Base-by-base conservation (phyloP, 1,140 invertebrate species). In the Scaptodrosophila lebanonensis region DNA sequence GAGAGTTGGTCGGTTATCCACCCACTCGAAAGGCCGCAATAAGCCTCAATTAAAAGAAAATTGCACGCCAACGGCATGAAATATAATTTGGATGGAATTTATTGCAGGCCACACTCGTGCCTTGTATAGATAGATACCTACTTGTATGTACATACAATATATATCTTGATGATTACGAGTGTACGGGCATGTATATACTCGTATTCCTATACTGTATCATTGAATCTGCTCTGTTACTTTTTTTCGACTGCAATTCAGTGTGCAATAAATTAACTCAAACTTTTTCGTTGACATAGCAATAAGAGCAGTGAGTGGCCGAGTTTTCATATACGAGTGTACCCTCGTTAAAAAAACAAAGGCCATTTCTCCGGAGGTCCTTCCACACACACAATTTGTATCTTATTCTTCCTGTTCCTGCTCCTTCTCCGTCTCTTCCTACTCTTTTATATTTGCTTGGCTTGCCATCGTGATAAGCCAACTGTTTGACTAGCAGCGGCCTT, bases 31-130 rank as follows among this genome's bases (percentile, higher is more conserved):
- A 76, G 65, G 64, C 54, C 51, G 58, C 64, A 73, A 68, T 79
- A 73, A 73, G 68, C 56, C 68, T 57, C 59, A 79, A 79, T 79
- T 73, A 79, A 79, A 79, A 62, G 65, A 61, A 79, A 79, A 73
- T 61, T 75, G 70, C 54, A 52, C 69, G 60, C 54, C 60, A 71
- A 72, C 57, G 52, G 60, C 60, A 50, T 49, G 47, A 32, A 66
- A 66, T 47, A 53, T 60, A 73, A 73, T 75, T 75, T 73, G 56
- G 50, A 59, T 67, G 54, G 56, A 68, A 79, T 79, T 79, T 79
- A 79, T 79, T 77, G 68, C 62, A 68, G 73, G 65, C 64, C 60
- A 42, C 13, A 27, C 38, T n/a, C n/a, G n/a, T n/a, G n/a, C n/a
- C n/a, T n/a, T n/a, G n/a, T n/a, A n/a, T n/a, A n/a, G 18, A 1